Conservation (phyloP, 2,113 vertebrate genomes). For the Melanerpes aurifrons region DNA sequence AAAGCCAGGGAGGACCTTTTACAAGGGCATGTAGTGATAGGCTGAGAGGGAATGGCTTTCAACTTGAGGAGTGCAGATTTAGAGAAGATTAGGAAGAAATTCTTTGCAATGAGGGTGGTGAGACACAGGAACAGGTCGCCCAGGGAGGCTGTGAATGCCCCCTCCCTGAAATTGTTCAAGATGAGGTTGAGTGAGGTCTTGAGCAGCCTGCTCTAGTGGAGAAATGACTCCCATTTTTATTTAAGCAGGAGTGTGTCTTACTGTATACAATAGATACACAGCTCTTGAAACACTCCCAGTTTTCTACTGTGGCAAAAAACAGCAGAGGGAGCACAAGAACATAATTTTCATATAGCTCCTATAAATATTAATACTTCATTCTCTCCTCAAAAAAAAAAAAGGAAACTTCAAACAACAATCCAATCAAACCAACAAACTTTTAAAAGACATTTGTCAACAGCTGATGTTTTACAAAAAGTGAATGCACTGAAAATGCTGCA, state of each 20-base stretch:
- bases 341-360: background rate
- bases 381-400: background rate
- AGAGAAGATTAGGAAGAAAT: too few species aligned
- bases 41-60: too few species aligned
- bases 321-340: conserved; percentile 38
- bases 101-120: too few species aligned
- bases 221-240: background rate
- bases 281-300: background rate
- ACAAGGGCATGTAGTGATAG: too few species aligned
- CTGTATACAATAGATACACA: background rate
- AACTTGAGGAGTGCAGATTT: too few species aligned
- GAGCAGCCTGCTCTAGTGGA: background rate
- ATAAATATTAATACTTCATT: background rate
- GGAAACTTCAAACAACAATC: too few species aligned
- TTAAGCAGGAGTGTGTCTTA: background rate
- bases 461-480: background rate
- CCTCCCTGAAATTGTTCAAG: too few species aligned
- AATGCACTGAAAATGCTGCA: background rate
- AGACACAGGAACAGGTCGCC: too few species aligned
- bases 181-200: too few species aligned
- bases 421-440: background rate
- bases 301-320: background rate
- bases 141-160: too few species aligned
- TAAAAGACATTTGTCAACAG: background rate
- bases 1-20: too few species aligned